Base-by-base conservation (phyloP, 2,888 invertebrate species). In the Emmelina monodactyla region DNA sequence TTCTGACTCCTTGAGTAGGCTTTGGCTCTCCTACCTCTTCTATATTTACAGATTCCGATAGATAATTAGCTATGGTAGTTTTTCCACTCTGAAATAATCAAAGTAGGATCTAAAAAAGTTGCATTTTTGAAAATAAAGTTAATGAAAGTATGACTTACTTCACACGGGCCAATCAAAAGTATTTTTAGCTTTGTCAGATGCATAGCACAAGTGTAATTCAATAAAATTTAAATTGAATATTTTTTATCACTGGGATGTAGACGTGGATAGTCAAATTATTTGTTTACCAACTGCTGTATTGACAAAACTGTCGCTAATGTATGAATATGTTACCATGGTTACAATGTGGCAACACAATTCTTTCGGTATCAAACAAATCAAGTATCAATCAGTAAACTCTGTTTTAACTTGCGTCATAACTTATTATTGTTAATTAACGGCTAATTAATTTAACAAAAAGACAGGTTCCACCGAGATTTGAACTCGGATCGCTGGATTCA, bases 401-500 rank as follows among this genome's bases (percentile, higher is more conserved):
- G n/a, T n/a, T n/a, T n/a, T n/a, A n/a, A n/a, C n/a, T n/a, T n/a
- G n/a, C n/a, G n/a, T n/a, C n/a, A n/a, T n/a, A n/a, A n/a, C n/a
- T n/a, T n/a, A n/a, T n/a, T n/a, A n/a, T n/a, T n/a, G n/a, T n/a
- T n/a, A n/a, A n/a, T n/a, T n/a, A n/a, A n/a, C n/a, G n/a, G n/a
- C n/a, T n/a, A n/a, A n/a, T n/a, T n/a, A 33, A 22, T 30, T 12
- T 22, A 22, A 5, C 11, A 34, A 42, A 55, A 54, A 55, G 19
- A 34, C 64, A 72, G 86, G 86, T 86, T 83, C 86, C 86, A 86
- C 87, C 86, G 87, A 87, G 87, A 87, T 86, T 87, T 86, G 87
- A 87, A 87, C 87, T 86, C 86, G 86, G 87, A 87, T 87, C 86
- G 86, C 87, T 86, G 87, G 87, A 87, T 87, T 87, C 86, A 87